These are phyloP conservation scores for Saiga tatarica DNA, from an alignment of 2,113 vertebrate species.

Conservation along the genomic window DNA sequence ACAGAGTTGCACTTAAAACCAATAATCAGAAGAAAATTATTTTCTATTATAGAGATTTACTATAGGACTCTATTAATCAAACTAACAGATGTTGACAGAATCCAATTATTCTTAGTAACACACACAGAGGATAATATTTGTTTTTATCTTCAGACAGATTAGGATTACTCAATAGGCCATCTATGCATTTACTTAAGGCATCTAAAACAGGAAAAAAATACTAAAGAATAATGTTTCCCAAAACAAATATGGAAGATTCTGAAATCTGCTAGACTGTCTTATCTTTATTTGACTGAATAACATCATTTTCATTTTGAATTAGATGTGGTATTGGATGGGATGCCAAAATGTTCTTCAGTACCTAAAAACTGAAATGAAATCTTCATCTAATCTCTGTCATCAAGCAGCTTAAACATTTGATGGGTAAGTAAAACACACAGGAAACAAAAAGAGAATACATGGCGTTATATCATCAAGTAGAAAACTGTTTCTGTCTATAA, in stretches of 20 bases:
- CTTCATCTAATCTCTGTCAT: background rate
- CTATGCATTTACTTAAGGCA: background rate
- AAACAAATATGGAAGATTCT: background rate
- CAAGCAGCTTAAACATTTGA: background rate
- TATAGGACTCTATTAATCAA: background rate
- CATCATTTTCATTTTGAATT: constrained; percentile 22
- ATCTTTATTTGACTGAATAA: background rate
- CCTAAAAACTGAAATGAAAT: background rate
- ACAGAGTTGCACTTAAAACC: background rate
- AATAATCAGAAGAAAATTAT: background rate
- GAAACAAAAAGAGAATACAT: background rate
- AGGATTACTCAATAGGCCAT: background rate
- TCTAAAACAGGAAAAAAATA: background rate
- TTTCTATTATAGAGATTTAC: constrained; percentile 1
- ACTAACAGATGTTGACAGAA: background rate
- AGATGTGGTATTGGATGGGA: background rate
- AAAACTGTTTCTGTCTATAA: background rate
- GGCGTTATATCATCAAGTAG: background rate
- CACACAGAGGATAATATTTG: background rate
- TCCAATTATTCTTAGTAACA: background rate
- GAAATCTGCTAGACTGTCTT: background rate
- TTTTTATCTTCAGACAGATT: background rate
- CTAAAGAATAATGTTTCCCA: background rate
- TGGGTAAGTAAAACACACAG: background rate
- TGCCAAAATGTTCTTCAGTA: background rate